Percentiles rank a stretch among this genome's conserved stretches.
Evolutionary conservation across 1,140 invertebrate genomes (phyloP).

Genomic region (Hylyphantes graminicola): DNA sequence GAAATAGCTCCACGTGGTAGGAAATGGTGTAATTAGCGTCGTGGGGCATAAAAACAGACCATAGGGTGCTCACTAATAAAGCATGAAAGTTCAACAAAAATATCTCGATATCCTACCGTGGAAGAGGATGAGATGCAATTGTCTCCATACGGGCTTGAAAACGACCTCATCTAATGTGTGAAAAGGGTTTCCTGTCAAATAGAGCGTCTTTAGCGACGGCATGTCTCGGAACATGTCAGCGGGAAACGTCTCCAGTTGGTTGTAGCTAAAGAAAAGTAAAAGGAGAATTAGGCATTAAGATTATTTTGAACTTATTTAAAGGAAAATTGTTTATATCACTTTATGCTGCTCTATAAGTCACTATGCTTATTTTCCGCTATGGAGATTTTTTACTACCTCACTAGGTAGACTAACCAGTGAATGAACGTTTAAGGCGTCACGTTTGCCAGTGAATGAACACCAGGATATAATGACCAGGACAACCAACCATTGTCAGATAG

Average conservation of each 20-base stretch:
- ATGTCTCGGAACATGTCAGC: slow-evolving; percentile 31
- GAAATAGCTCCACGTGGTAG: too few relatives aligned
- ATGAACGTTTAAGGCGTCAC: too few relatives aligned
- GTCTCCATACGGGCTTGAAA: slow-evolving; percentile 35
- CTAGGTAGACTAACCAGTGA: too few relatives aligned
- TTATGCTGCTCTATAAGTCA: too few relatives aligned
- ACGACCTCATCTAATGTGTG: slow-evolving; percentile 12
- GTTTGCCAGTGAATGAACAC: too few relatives aligned
- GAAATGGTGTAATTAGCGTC: too few relatives aligned
- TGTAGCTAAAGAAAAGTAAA: slow-evolving; percentile 23
- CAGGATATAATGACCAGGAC: too few relatives aligned
- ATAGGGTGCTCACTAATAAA: not conserved
- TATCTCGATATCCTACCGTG: not conserved
- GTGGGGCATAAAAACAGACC: too few relatives aligned
- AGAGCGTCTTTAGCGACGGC: slow-evolving; percentile 21
- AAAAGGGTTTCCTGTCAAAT: slow-evolving; percentile 44
- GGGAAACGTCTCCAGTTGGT: slow-evolving; percentile 9
- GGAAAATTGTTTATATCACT: not conserved
- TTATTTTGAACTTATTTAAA: not conserved
- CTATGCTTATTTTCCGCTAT: too few relatives aligned
- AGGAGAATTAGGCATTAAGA: not conserved
- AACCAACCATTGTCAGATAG: too few relatives aligned
- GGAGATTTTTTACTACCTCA: too few relatives aligned
- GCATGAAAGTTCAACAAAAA: not conserved
- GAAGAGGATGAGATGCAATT: slow-evolving; percentile 14